A percentile compares a stretch with the other conserved stretches of the same genome.
Evolutionary conservation across 30 jellyfish, hydroid and myxozoan genomes (phyloP).

Genomic region (Aurelia aurita): DNA sequence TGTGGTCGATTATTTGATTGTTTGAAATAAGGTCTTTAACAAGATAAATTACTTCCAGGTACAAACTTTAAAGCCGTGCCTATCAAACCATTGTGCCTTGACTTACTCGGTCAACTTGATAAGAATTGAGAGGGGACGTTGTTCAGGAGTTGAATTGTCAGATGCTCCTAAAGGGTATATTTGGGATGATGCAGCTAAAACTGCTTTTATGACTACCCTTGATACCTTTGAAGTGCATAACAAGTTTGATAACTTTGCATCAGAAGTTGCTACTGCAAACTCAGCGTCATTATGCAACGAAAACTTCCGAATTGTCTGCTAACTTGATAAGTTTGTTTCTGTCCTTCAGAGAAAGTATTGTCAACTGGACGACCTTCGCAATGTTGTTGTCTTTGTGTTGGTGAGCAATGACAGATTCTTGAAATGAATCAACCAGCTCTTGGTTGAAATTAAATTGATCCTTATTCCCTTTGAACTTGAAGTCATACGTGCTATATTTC

Average conservation of each 20-base stretch:
- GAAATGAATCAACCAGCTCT: too few species aligned
- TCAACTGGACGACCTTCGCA: too few species aligned
- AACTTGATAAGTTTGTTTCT: too few species aligned
- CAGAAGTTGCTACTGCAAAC: neutral
- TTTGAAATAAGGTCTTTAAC: neutral
- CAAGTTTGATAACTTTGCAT: conserved; percentile 1
- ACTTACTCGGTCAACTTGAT: conserved; percentile 11
- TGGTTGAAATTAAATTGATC: too few species aligned
- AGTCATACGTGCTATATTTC: too few species aligned
- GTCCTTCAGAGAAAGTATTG: too few species aligned
- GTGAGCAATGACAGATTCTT: too few species aligned
- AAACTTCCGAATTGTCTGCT: too few species aligned
- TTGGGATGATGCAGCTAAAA: neutral
- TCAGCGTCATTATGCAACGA: neutral
- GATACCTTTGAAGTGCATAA: neutral
- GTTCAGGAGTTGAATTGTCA: neutral
- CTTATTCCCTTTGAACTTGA: too few species aligned
- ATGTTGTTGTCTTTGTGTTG: too few species aligned
- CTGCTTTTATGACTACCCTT: conserved; percentile 12
- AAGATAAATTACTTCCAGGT: conserved; percentile 15
- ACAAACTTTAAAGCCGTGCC: conserved; percentile 6
- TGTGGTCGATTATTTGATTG: conserved; percentile 18
- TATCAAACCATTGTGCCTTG: conserved; percentile 18
- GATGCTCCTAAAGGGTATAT: conserved; percentile 6
- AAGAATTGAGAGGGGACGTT: neutral